Percentiles rank a stretch among this genome's conserved stretches.
These are phyloP conservation scores for Drosophila setifemur DNA, from an alignment of 1,140 invertebrate species.

Conservation along the genomic window DNA sequence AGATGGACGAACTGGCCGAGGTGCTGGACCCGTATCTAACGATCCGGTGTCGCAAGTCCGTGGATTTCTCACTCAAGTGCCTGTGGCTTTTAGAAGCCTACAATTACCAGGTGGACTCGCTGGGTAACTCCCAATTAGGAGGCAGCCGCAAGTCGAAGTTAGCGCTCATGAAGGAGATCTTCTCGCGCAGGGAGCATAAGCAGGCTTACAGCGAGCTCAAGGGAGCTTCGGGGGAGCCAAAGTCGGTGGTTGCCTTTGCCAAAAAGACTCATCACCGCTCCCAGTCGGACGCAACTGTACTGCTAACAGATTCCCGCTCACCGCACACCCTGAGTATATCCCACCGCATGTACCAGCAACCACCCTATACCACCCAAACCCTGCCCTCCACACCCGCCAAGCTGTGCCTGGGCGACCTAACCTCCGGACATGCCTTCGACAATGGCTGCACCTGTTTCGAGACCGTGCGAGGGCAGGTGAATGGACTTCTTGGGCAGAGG, in stretches of 20 bases:
- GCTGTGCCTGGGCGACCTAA: slow-evolving; percentile 93
- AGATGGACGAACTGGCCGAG: slow-evolving; percentile 98
- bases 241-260: slow-evolving; percentile 36
- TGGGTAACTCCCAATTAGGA: slow-evolving; percentile 42
- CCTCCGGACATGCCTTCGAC: slow-evolving; percentile 97
- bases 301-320: slow-evolving; percentile 78
- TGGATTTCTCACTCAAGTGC: slow-evolving; percentile 97
- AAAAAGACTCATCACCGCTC: slow-evolving; percentile 88
- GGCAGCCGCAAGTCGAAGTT: slow-evolving; percentile 76
- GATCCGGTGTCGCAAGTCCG: slow-evolving; percentile 95
- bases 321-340: slow-evolving; percentile 70
- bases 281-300: slow-evolving; percentile 93
- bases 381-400: slow-evolving; percentile 83
- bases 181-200: slow-evolving; percentile 73
- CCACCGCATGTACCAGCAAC: slow-evolving; percentile 82
- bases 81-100: slow-evolving; percentile 98
- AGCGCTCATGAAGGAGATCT: slow-evolving; percentile 82
- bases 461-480: slow-evolving; percentile 87
- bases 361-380: slow-evolving; percentile 72
- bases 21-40: slow-evolving; percentile 96
- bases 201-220: slow-evolving; percentile 28
- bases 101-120: slow-evolving; percentile 74
- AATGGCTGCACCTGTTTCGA: slow-evolving; percentile 94
- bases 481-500: slow-evolving; percentile 88
- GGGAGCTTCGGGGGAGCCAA: neutral